These are phyloP conservation scores for Platichthys stellatus DNA, from an alignment of 2,113 vertebrate genomes.

Conservation along the genomic window DNA sequence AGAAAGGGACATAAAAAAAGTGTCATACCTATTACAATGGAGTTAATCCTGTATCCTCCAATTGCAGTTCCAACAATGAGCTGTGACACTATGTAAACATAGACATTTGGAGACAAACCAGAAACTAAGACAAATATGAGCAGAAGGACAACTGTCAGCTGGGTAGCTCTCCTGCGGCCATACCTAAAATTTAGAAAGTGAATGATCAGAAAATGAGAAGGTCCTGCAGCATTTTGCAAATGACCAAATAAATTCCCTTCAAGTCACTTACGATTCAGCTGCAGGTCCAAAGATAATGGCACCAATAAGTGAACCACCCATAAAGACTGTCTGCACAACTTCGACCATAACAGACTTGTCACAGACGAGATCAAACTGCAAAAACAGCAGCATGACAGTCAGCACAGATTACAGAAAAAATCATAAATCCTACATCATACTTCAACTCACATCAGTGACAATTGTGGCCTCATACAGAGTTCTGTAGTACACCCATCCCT, in stretches of 20 bases:
- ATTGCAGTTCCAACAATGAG: constrained; percentile 52
- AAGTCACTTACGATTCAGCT: constrained; percentile 61
- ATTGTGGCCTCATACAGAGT: constrained; percentile 72
- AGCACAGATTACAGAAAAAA: background rate
- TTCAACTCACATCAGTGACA: constrained; percentile 69
- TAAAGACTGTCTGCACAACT: constrained; percentile 44
- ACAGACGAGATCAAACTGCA: constrained; percentile 72
- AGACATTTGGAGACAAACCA: constrained; percentile 57
- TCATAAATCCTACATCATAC: background rate
- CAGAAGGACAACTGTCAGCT: constrained; percentile 51
- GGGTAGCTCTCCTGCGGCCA: constrained; percentile 61
- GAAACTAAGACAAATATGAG: constrained; percentile 23
- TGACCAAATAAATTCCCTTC: background rate
- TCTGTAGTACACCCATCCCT: constrained; percentile 83
- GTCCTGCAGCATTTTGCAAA: background rate
- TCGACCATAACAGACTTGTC: constrained; percentile 44
- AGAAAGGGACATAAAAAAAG: background rate
- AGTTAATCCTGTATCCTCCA: constrained; percentile 65
- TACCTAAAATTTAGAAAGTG: constrained; percentile 38
- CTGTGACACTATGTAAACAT: constrained; percentile 47
- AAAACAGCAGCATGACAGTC: background rate
- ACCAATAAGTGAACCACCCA: constrained; percentile 59
- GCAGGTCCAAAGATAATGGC: constrained; percentile 64
- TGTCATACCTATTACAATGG: constrained; percentile 61
- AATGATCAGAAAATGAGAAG: background rate